phyloP scores from a whole-genome alignment of 2,797 vertebrate species.

The Chaetodon trifasciatus region DNA sequence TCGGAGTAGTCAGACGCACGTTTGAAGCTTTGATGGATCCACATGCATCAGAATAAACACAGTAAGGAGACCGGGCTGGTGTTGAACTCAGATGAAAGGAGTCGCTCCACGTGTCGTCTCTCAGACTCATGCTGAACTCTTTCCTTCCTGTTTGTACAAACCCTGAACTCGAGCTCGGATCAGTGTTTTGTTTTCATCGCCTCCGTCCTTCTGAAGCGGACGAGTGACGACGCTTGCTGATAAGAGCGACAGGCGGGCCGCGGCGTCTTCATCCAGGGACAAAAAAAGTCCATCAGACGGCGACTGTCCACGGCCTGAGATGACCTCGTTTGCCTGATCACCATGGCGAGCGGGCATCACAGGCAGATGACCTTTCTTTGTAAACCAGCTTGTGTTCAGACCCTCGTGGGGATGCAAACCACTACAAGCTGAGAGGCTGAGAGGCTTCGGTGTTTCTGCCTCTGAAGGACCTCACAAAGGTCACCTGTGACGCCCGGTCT shows the following conservation, averaged over 20 bases:
- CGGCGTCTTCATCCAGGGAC: background rate
- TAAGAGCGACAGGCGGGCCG: background rate
- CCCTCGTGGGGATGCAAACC: too few relatives aligned
- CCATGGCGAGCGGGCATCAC: too few relatives aligned
- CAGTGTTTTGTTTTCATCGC: background rate
- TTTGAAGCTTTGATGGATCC: background rate
- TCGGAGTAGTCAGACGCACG: background rate
- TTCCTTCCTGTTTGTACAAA: background rate
- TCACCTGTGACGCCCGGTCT: constrained; percentile 4
- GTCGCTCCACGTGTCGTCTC: too few relatives aligned
- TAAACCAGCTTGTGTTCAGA: background rate
- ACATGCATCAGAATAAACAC: background rate
- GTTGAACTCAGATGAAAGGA: background rate
- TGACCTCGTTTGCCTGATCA: background rate
- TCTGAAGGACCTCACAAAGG: background rate
- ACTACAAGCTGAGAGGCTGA: background rate
- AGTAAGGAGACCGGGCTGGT: background rate
- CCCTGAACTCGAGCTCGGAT: background rate
- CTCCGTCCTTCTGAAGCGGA: background rate
- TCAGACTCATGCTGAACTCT: background rate
- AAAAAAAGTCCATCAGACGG: background rate
- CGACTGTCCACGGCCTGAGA: background rate
- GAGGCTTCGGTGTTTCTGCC: background rate
- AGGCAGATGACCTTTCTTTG: background rate
- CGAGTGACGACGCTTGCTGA: background rate